These are phyloP conservation scores for Perithous albicinctus DNA, from an alignment of 2,888 invertebrate genomes.

Conservation along the genomic window DNA sequence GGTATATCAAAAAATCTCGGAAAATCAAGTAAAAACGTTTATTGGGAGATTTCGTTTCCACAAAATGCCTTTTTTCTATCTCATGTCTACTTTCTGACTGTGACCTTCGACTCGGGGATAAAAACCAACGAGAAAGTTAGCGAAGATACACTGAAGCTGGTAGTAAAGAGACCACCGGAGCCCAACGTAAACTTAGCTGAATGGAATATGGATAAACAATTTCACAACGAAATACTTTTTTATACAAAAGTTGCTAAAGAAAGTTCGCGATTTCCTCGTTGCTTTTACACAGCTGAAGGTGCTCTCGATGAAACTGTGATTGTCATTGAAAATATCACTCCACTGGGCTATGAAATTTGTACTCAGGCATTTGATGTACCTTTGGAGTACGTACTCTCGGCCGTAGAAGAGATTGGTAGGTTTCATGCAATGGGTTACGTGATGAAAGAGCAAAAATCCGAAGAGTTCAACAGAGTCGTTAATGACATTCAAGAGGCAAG, in stretches of 20 bases:
- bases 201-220: conserved; percentile 57
- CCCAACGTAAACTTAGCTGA: rapidly evolving
- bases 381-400: too few relatives aligned
- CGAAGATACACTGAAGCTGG: conserved; percentile 47
- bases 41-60: conserved; percentile 66
- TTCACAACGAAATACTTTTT: conserved; percentile 80
- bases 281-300: conserved; percentile 58
- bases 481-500: too few relatives aligned
- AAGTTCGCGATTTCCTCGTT: conserved; percentile 60
- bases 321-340: conserved; percentile 74
- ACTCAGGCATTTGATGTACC: conserved; percentile 66
- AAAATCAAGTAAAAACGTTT: conserved; percentile 40
- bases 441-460: too few relatives aligned
- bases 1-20: conserved; percentile 59
- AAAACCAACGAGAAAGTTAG: background rate
- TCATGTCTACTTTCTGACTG: conserved; percentile 66
- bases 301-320: conserved; percentile 67
- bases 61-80: conserved; percentile 70
- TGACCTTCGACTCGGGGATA: conserved; percentile 50
- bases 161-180: conserved; percentile 69
- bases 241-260: conserved; percentile 70
- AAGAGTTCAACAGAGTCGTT: too few relatives aligned
- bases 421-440: too few relatives aligned
- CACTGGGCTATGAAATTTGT: conserved; percentile 70
- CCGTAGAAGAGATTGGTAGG: too few relatives aligned